Evolutionary conservation across 2,797 vertebrate species (phyloP), one percentile per base, ranked within the genome.

Genomic region (Scleropages formosus): DNA sequence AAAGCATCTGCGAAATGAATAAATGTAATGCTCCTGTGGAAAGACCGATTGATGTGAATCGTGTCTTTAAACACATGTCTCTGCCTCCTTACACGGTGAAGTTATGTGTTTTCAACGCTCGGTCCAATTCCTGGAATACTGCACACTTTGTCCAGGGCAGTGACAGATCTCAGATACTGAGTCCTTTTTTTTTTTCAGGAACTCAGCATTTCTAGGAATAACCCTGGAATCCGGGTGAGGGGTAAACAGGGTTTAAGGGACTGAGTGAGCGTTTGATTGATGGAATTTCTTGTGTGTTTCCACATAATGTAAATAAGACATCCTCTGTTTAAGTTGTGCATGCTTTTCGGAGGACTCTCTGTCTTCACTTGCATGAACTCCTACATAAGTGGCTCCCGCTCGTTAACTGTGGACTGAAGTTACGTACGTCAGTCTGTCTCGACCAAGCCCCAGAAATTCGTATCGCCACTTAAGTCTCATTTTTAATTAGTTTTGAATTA

Each of bases 161-260:
- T 60, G 75, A 51, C 31, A 11, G 44, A 31, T 16, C 27, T 15
- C 24, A 39, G 31, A 68, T 39, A 76, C 75, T 76, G 76, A 71
- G 74, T 12, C 31, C 65, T 60, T 39, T n/a, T n/a, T 31, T 18
- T 58, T 47, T 59, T 46, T 53, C 24, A 56, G 49, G 9, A 44
- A 9, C 44, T 15, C 46, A 12, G 59, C 1, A 26, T 74, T 74
- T 74, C 76, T 61, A 68, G 71, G 76, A 74, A 77, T 77, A 56
- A 18, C 72, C 11, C 58, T 58, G 9, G 59, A 69, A 77, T 60
- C 22, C 13, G 24, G 76, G 71, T 73, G 76, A 73, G 64, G 62
- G 71, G 49, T 77, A n/a, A 64, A 44, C n/a, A 46, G 15, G 1
- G 44, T 63, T 49, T 1, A 16, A 27, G n/a, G 26, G 20, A 65